These are phyloP conservation scores for Plecotus auritus DNA, from an alignment of 2,113 vertebrate genomes.

Conservation along the genomic window DNA sequence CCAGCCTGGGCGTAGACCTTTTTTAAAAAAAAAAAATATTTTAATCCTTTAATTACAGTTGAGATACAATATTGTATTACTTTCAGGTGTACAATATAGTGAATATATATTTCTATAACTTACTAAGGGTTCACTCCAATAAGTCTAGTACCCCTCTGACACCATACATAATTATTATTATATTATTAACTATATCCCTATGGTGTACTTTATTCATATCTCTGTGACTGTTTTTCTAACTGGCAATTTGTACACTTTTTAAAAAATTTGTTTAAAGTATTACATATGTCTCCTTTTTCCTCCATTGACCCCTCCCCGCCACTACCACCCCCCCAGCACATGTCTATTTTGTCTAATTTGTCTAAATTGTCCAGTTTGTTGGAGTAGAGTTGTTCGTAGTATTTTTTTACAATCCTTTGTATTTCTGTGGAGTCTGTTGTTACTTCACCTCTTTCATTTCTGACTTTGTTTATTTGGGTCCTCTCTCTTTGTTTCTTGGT, in stretches of 20 bases:
- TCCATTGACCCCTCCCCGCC: too few relatives aligned
- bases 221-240: neutral
- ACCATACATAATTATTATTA: neutral
- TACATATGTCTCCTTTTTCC: too few relatives aligned
- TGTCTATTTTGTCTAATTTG: too few relatives aligned
- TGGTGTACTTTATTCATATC: neutral
- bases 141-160: neutral
- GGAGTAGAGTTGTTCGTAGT: too few relatives aligned
- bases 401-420: too few relatives aligned
- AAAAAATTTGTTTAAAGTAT: too few relatives aligned
- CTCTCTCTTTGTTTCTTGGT: too few relatives aligned
- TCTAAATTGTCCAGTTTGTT: too few relatives aligned
- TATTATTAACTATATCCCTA: neutral
- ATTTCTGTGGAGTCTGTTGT: too few relatives aligned
- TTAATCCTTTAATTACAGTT: neutral
- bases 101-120: neutral
- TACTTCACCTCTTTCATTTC: too few relatives aligned
- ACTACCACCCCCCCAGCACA: too few relatives aligned
- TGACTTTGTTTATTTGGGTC: too few relatives aligned
- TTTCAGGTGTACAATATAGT: neutral
- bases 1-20: neutral
- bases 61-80: neutral
- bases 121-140: neutral
- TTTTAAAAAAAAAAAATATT: neutral
- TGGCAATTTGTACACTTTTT: neutral